A percentile compares a stretch with the other conserved stretches of the same genome.
Evolutionary conservation across 1,140 invertebrate genomes (phyloP).

Genomic region (Drosophila santomea): DNA sequence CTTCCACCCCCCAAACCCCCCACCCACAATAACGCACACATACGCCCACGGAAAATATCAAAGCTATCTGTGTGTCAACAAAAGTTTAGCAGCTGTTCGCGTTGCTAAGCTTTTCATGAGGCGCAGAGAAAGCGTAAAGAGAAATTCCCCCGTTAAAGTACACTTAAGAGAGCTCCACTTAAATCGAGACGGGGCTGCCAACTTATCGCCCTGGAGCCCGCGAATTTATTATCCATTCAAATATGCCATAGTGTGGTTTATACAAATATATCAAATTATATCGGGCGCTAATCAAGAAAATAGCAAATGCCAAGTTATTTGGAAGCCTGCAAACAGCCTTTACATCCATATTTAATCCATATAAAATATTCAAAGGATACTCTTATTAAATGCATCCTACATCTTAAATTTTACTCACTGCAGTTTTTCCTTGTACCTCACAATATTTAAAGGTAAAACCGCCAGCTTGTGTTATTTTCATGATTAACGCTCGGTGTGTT

Average conservation of each 20-base stretch:
- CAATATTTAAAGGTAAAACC: neutral
- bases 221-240: slow-evolving; percentile 58
- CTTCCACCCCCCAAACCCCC: neutral
- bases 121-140: neutral
- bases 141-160: slow-evolving; percentile 2
- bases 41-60: neutral
- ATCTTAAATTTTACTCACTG: no score
- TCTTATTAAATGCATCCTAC: no score
- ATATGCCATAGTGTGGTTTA: slow-evolving; percentile 19
- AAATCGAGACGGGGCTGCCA: slow-evolving; percentile 17
- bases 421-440: neutral
- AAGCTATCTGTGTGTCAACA: slow-evolving; percentile 56
- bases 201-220: slow-evolving; percentile 29
- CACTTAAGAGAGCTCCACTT: slow-evolving; percentile 6
- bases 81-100: slow-evolving; percentile 59
- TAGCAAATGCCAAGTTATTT: neutral
- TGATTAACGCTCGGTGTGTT: neutral
- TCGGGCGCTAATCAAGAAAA: slow-evolving; percentile 1
- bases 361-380: no score
- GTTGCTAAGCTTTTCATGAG: slow-evolving; percentile 41
- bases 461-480: neutral
- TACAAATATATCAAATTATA: slow-evolving; percentile 70
- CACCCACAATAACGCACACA: neutral
- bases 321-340: neutral
- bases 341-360: no score